Base-by-base conservation (phyloP, 2,113 vertebrate genomes). In the Cichladusa arquata region DNA sequence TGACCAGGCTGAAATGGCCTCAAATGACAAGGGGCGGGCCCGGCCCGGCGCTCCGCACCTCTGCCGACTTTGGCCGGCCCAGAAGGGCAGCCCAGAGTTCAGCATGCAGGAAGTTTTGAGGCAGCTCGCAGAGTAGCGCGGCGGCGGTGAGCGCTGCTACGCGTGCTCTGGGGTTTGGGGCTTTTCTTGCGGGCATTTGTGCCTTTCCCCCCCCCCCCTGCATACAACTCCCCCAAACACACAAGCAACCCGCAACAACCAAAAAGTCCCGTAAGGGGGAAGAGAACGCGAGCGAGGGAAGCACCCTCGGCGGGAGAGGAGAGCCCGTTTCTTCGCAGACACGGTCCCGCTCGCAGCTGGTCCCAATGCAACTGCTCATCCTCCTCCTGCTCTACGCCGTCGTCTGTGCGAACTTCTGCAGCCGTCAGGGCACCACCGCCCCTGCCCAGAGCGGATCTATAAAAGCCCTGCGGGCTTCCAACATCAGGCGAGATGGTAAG, bases 401-500 rank as follows among this genome's bases (percentile, higher is more conserved):
- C 84, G 91, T 96, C 83, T 93, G 97, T 42, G 96, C 96, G 60
- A 97, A 98, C 98, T 96, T 98, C 81, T 97, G 97, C 95, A 94
- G 96, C 96, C 97, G 91, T 34, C 97, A 96, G 91, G 97, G 97
- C 96, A 81, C 95, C 86, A 88, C 92, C 22, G 98, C 98, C 67
- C 92, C 95, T 44, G 96, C 97, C 74, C 98, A 98, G 94, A 95
- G 97, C 87, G 97, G 97, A 97, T 97, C 98, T 92, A 95, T 98
- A 88, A 98, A 95, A 97, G 96, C 97, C 76, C 65, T 98, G 87
- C 97, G 98, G 88, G 97, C 97, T 48, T 96, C 98, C 20, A 97
- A 97, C 45, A 81, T 97, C 79, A 97, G 97, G 94, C 78, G 98
- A 88, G 98, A 98, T 95, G 98, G 98, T 98, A 91, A 98, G 98